Evolutionary conservation across 2,888 invertebrate genomes (phyloP).

Genomic region (Chelonus formosanus): DNA sequence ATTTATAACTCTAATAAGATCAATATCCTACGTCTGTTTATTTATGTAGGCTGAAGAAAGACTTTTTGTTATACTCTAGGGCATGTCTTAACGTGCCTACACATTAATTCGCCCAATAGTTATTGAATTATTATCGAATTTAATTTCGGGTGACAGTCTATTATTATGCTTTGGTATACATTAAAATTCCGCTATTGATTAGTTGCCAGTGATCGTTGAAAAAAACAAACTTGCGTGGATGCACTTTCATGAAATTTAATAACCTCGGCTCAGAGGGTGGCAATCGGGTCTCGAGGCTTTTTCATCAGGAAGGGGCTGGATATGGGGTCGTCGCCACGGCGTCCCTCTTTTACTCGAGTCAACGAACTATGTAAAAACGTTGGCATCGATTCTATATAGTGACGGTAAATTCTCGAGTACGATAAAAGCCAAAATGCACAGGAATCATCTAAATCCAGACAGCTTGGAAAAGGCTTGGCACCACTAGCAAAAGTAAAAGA

Average conservation of each 20-base stretch:
- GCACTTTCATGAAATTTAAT: conserved; percentile 33
- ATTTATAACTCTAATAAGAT: conserved; percentile 43
- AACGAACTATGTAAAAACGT: conserved; percentile 54
- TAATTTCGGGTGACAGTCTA: too few relatives aligned
- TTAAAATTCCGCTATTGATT: too few relatives aligned
- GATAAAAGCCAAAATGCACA: conserved; percentile 40
- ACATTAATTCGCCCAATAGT: too few relatives aligned
- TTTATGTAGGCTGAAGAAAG: conserved; percentile 25
- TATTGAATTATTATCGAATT: too few relatives aligned
- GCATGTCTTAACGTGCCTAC: too few relatives aligned
- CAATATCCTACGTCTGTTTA: conserved; percentile 39
- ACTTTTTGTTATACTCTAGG: too few relatives aligned
- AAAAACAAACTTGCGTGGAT: conserved; percentile 17
- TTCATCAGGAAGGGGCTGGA: conserved; percentile 12
- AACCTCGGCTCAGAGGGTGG: conserved; percentile 22
- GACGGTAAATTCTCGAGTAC: conserved; percentile 45
- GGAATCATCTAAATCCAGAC: conserved; percentile 19
- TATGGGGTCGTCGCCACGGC: conserved; percentile 25
- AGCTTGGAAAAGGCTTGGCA: conserved; percentile 32
- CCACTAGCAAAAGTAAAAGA: conserved; percentile 5
- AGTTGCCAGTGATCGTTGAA: conserved; percentile 5
- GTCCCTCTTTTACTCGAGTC: conserved; percentile 42
- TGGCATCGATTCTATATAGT: conserved; percentile 46
- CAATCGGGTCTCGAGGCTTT: conserved; percentile 25
- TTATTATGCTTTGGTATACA: too few relatives aligned